Percentiles rank a stretch among this genome's conserved stretches.
These are phyloP conservation scores for Alosa alosa DNA, from an alignment of 2,113 vertebrate species.

Conservation along the genomic window DNA sequence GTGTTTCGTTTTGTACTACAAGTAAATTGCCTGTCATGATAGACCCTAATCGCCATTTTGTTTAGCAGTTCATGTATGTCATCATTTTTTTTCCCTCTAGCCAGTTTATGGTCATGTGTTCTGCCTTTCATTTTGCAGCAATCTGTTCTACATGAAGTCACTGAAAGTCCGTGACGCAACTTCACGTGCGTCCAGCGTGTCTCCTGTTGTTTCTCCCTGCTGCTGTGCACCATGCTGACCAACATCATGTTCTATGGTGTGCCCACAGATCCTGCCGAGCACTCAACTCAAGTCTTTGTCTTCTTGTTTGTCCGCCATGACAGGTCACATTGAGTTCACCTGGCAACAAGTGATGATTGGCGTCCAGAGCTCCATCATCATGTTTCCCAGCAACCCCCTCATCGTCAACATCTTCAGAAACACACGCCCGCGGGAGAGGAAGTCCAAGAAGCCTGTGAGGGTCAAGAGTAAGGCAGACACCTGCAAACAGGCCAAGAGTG, in stretches of 20 bases:
- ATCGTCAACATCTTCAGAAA: conserved; percentile 95
- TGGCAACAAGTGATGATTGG: conserved; percentile 96
- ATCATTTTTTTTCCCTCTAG: background rate
- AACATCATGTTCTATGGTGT: conserved; percentile 97
- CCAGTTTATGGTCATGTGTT: background rate
- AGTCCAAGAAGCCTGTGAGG: conserved; percentile 45
- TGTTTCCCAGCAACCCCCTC: conserved; percentile 94
- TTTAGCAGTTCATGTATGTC: background rate
- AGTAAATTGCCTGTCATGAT: too few relatives aligned
- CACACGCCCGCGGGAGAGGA: conserved; percentile 59
- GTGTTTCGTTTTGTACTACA: background rate
- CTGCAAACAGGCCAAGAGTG: conserved; percentile 64
- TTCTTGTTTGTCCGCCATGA: conserved; percentile 4
- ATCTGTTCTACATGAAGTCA: conserved; percentile 90
- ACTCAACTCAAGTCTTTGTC: background rate
- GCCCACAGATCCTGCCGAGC: conserved; percentile 85
- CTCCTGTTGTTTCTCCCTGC: conserved; percentile 91
- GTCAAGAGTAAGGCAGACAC: conserved; percentile 52
- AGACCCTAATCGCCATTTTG: background rate
- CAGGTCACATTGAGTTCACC: conserved; percentile 91
- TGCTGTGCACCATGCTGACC: conserved; percentile 95
- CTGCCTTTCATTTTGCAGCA: conserved; percentile 63
- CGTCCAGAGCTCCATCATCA: conserved; percentile 89
- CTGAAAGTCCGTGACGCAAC: conserved; percentile 82
- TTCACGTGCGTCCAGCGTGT: conserved; percentile 89